Conservation (phyloP, 2,888 invertebrate genomes). For the Ormyrus thymus region DNA sequence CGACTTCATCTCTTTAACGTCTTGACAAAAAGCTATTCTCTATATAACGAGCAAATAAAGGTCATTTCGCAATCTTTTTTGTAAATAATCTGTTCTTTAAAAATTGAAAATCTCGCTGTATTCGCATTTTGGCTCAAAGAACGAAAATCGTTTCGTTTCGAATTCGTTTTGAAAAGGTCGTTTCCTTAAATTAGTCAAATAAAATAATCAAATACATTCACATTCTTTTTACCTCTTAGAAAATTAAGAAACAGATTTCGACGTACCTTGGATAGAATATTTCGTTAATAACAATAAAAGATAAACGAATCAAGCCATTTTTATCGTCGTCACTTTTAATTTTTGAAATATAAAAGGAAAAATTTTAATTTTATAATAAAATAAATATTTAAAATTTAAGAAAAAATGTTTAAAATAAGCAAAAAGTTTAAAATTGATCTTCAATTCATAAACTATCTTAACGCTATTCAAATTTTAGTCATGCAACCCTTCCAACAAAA, state of each 20-base stretch:
- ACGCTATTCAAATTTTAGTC: too few relatives aligned
- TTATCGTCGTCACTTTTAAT: too few relatives aligned
- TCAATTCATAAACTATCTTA: too few relatives aligned
- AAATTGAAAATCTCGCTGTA: constrained; percentile 39
- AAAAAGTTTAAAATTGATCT: too few relatives aligned
- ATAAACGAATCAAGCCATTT: too few relatives aligned
- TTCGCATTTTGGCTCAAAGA: constrained; percentile 35
- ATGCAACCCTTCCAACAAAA: too few relatives aligned
- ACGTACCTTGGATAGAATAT: constrained; percentile 48
- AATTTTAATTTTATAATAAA: too few relatives aligned
- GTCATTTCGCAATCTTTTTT: constrained; percentile 41
- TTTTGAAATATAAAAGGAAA: too few relatives aligned
- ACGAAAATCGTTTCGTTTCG: constrained; percentile 45
- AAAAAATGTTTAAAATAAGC: too few relatives aligned
- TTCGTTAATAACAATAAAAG: constrained; percentile 30
- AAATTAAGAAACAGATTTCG: constrained; percentile 55
- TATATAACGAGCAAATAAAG: constrained; percentile 47
- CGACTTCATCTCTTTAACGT: constrained; percentile 28
- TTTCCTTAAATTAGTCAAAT: constrained; percentile 48
- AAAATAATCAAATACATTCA: constrained; percentile 44
- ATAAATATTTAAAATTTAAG: too few relatives aligned
- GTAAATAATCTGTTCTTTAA: constrained; percentile 27
- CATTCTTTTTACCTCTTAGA: constrained; percentile 49
- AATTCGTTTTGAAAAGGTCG: constrained; percentile 31
- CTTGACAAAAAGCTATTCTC: constrained; percentile 21